Percentiles rank a stretch among this genome's conserved stretches.
These are phyloP conservation scores for Hylomyscus alleni DNA, from an alignment of 2,797 vertebrate genomes.

Conservation along the genomic window DNA sequence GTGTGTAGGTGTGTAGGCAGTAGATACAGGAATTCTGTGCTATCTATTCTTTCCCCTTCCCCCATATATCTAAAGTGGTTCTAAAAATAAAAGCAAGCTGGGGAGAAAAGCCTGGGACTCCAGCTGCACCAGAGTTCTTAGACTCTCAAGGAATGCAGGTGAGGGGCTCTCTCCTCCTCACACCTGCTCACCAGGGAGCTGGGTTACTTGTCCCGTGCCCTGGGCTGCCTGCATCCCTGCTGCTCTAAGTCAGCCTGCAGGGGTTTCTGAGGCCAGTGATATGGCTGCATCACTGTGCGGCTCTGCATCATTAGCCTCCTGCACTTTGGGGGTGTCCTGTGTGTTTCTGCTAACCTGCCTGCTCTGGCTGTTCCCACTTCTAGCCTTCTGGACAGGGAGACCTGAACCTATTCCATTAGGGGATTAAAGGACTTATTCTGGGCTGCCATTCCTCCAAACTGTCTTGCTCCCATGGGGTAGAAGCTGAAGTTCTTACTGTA, in stretches of 20 bases:
- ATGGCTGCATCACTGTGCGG: too few species aligned
- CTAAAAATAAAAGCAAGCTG: conserved; percentile 10
- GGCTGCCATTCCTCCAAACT: neutral
- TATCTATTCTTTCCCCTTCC: neutral
- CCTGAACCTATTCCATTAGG: neutral
- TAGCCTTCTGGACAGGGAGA: neutral
- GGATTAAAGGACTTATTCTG: neutral
- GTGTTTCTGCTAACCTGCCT: neutral
- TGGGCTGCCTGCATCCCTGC: neutral
- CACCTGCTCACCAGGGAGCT: neutral
- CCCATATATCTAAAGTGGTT: conserved; percentile 9
- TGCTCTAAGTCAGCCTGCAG: neutral
- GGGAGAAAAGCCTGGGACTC: neutral
- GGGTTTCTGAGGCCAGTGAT: neutral
- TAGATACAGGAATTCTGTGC: neutral
- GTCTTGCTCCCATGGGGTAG: neutral
- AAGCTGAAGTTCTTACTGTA: neutral
- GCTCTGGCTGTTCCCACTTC: neutral
- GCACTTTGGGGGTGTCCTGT: neutral
- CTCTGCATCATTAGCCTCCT: neutral
- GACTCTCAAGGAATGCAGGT: neutral
- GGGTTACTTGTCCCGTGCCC: neutral
- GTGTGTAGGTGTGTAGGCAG: neutral
- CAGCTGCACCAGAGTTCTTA: neutral
- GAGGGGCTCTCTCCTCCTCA: neutral